These are phyloP conservation scores for Varecia variegata DNA, from an alignment of 2,797 vertebrate species.

Conservation along the genomic window DNA sequence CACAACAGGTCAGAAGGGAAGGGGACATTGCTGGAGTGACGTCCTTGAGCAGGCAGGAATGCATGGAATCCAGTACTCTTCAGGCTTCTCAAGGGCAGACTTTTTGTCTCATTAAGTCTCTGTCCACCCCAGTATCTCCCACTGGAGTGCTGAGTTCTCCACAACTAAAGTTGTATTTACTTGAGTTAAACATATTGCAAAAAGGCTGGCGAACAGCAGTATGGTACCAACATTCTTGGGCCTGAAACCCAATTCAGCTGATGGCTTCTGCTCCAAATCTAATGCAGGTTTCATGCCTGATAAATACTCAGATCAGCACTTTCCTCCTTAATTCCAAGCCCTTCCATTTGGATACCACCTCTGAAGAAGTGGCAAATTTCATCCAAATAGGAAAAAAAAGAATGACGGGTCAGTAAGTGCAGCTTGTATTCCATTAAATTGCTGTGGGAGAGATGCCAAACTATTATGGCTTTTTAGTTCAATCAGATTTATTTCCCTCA, in stretches of 20 bases:
- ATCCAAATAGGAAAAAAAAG: neutral
- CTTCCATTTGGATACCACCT: neutral
- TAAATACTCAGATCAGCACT: neutral
- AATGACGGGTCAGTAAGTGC: neutral
- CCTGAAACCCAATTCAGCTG: neutral
- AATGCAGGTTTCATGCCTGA: neutral
- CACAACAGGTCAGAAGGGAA: no score
- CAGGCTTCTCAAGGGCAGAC: neutral
- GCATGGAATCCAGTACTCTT: neutral
- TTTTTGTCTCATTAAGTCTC: neutral
- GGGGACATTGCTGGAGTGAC: neutral
- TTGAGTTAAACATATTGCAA: neutral
- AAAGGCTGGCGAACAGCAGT: neutral
- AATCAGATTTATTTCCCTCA: neutral
- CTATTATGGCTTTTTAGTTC: neutral
- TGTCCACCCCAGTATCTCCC: neutral
- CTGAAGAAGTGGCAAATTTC: neutral
- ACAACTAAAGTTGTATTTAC: neutral
- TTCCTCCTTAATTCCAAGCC: neutral
- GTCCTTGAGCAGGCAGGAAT: neutral
- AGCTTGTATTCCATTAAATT: neutral
- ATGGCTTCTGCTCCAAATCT: neutral
- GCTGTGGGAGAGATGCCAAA: neutral
- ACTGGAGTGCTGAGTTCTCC: neutral
- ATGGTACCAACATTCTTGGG: neutral